Base-by-base conservation (phyloP, 2,113 vertebrate species). In the Suncus etruscus region DNA sequence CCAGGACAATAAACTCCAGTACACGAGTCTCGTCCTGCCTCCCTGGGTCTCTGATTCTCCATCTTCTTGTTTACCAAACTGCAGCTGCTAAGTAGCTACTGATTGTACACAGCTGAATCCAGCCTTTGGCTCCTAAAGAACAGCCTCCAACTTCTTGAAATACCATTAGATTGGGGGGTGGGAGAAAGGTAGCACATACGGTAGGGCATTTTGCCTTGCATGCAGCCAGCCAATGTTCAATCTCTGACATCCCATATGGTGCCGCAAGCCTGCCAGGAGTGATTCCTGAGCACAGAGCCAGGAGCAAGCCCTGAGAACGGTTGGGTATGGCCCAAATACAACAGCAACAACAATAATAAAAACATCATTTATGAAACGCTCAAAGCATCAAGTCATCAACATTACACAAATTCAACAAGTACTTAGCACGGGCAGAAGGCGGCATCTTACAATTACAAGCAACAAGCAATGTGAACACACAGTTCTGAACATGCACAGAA, bases 381-480 rank as follows among this genome's bases (percentile, higher is more conserved):
- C 83, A 79, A 93, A 89, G 48, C 29, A 29, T 73, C 70, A 90
- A 72, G 50, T 54, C 11, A 73, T 77, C 72, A 70, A 65, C 87
- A 80, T 72, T 61, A 63, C 73, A 77, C 68, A 94, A 83, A 73
- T 72, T 47, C 29, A 77, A 82, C 48, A 79, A 85, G 29, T 66
- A 88, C n/a, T 54, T 20, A 54, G 25, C 54, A 4, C n/a, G 63
- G 8, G 9, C 32, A 70, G 20, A 9, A 72, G 10, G 18, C 25
- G 8, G 18, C 24, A 47, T 66, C 39, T 66, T 50, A 72, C 68
- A 96, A 69, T 74, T 68, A 88, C 90, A 87, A 94, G 48, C 25
- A 91, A 24, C 73, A 94, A 77, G 51, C 48, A 76, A 20, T 86
- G 31, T 74, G 83, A 90, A 91, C 22, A 65, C n/a, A 45, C 32